Conservation (phyloP, 1,140 invertebrate species). For the Periplaneta americana region DNA sequence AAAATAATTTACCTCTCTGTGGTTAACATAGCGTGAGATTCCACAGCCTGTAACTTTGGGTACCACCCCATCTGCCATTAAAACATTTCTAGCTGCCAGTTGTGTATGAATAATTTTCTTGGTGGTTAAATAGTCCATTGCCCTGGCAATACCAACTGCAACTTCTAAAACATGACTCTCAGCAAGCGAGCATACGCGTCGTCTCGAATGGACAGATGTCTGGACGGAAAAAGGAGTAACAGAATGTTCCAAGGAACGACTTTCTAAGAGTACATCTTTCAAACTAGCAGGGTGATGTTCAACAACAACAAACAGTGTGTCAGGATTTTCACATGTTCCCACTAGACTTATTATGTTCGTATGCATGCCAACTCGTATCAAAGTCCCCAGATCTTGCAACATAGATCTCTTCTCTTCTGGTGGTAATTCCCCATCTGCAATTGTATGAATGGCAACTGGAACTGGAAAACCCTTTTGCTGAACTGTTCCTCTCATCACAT, state of each 20-base stretch:
- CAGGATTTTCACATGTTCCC: constrained; percentile 71
- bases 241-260: constrained; percentile 48
- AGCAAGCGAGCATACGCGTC: constrained; percentile 50
- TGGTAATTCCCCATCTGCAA: constrained; percentile 51
- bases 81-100: constrained; percentile 64
- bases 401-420: constrained; percentile 56
- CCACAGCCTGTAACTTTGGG: constrained; percentile 72
- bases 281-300: constrained; percentile 59
- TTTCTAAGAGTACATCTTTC: constrained; percentile 60
- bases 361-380: constrained; percentile 59
- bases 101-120: constrained; percentile 61
- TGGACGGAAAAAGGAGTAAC: constrained; percentile 30
- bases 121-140: constrained; percentile 58
- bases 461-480: constrained; percentile 44
- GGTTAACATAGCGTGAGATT: constrained; percentile 45
- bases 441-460: constrained; percentile 39
- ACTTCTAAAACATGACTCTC: constrained; percentile 53
- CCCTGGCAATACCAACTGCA: constrained; percentile 50
- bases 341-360: constrained; percentile 66
- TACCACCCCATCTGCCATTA: constrained; percentile 49
- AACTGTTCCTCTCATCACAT: constrained; percentile 59
- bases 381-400: constrained; percentile 64
- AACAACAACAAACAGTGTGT: constrained; percentile 62
- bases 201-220: constrained; percentile 24
- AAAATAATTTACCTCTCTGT: constrained; percentile 34